A percentile compares a stretch with the other conserved stretches of the same genome.
phyloP scores from a whole-genome alignment of 2,888 invertebrate genomes.

The Leptinotarsa tumamoca region DNA sequence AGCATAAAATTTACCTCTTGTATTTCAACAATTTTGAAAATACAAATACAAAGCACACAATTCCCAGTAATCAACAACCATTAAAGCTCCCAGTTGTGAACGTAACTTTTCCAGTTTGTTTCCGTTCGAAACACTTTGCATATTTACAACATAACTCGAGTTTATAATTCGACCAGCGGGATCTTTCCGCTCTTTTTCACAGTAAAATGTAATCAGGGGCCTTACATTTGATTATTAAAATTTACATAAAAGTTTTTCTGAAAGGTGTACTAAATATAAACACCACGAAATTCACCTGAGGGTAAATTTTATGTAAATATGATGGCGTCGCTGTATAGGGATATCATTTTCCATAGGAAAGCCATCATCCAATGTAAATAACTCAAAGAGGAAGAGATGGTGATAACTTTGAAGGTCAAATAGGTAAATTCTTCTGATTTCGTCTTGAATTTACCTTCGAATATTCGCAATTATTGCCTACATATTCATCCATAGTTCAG shows the following conservation, averaged over 20 bases:
- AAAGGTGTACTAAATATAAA: background rate
- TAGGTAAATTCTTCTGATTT: too few relatives aligned
- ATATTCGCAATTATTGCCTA: too few relatives aligned
- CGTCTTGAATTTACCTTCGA: too few relatives aligned
- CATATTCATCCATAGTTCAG: too few relatives aligned
- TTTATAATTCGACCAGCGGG: slow-evolving; percentile 5
- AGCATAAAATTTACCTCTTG: background rate
- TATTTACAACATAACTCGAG: slow-evolving; percentile 14
- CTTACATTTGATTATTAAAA: background rate
- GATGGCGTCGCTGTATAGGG: background rate
- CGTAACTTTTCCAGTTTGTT: slow-evolving; percentile 21
- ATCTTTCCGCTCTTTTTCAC: background rate
- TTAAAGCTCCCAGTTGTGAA: background rate
- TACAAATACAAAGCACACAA: background rate
- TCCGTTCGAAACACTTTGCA: slow-evolving; percentile 20
- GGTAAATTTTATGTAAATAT: background rate
- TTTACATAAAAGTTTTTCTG: background rate
- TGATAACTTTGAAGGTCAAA: too few relatives aligned
- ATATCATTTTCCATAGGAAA: background rate
- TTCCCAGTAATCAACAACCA: background rate
- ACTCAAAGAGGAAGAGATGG: too few relatives aligned
- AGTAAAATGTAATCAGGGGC: background rate
- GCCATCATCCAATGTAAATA: too few relatives aligned
- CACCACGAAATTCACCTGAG: background rate
- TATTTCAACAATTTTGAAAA: background rate